Evolutionary conservation across 2,797 vertebrate species (phyloP).

Genomic region (Synaphobranchus kaupii): DNA sequence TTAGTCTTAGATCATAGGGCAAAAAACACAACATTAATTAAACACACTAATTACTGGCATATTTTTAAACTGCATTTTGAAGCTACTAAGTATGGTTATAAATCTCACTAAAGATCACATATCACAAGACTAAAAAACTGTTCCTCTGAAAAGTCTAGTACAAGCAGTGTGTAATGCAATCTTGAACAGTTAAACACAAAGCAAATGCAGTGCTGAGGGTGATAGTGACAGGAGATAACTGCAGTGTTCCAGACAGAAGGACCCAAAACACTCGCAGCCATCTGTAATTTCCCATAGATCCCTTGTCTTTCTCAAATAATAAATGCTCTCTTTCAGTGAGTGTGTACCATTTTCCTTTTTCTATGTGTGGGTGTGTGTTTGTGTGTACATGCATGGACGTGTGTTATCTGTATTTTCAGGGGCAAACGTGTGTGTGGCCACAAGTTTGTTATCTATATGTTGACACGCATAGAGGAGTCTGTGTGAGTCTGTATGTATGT

Average conservation of each 20-base stretch:
- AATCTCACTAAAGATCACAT: neutral
- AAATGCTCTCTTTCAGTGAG: neutral
- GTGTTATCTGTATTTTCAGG: no score
- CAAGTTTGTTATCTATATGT: neutral
- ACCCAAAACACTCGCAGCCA: neutral
- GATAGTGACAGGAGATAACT: neutral
- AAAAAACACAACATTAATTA: no score
- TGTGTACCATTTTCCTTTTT: neutral
- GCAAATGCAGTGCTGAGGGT: no score
- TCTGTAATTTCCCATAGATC: neutral
- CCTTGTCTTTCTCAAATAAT: neutral
- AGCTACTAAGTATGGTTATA: neutral
- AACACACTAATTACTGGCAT: neutral
- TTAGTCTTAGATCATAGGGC: no score
- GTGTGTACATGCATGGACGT: neutral
- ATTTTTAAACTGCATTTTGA: neutral
- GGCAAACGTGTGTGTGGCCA: neutral
- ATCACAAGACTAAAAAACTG: neutral
- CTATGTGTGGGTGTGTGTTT: slow-evolving; percentile 1
- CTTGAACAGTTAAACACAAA: no score
- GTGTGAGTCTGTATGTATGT: slow-evolving; percentile 16
- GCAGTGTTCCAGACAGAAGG: neutral
- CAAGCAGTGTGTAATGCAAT: neutral
- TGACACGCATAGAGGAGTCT: slow-evolving; percentile 5
- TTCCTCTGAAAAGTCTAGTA: neutral